Percentiles rank a stretch among this genome's conserved stretches.
phyloP scores from a whole-genome alignment of 2,888 invertebrate species.

The Conus canariensis region DNA sequence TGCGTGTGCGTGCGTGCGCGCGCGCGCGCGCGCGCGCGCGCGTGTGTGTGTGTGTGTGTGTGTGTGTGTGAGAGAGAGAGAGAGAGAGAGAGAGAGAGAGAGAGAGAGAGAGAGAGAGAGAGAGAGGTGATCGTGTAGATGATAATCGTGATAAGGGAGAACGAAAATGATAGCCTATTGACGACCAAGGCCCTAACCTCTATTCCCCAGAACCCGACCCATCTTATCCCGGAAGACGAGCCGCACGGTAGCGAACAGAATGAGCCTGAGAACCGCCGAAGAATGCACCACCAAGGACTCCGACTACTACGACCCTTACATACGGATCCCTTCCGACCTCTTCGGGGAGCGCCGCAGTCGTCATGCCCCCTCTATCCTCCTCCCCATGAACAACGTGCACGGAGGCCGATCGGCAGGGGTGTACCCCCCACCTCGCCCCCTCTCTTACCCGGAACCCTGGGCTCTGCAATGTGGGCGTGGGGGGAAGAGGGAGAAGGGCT shows the following conservation, averaged over 20 bases:
- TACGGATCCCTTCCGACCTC: conserved; percentile 33
- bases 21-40: too few species aligned
- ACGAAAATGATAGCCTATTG: too few species aligned
- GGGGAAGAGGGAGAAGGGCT: neutral
- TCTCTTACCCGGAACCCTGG: conserved; percentile 18
- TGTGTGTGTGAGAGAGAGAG: too few species aligned
- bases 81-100: too few species aligned
- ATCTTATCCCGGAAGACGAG: too few species aligned
- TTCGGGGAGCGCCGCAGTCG: conserved; percentile 15
- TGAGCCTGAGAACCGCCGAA: neutral
- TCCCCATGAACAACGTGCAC: neutral
- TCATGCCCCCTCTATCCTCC: conserved; percentile 20
- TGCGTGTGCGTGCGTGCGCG: too few species aligned
- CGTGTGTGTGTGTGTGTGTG: too few species aligned
- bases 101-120: too few species aligned
- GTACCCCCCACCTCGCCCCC: conserved; percentile 36
- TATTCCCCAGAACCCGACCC: too few species aligned
- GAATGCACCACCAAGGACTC: neutral
- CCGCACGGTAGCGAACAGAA: neutral
- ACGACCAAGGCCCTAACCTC: too few species aligned
- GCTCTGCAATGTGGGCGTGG: neutral
- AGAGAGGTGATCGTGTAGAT: too few species aligned
- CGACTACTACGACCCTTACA: conserved; percentile 31
- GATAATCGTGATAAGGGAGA: too few species aligned
- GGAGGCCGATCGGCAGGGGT: conserved; percentile 19